Percentiles rank a stretch among this genome's conserved stretches.
Evolutionary conservation across 2,113 vertebrate species (phyloP).

Genomic region (Rallus limicola): DNA sequence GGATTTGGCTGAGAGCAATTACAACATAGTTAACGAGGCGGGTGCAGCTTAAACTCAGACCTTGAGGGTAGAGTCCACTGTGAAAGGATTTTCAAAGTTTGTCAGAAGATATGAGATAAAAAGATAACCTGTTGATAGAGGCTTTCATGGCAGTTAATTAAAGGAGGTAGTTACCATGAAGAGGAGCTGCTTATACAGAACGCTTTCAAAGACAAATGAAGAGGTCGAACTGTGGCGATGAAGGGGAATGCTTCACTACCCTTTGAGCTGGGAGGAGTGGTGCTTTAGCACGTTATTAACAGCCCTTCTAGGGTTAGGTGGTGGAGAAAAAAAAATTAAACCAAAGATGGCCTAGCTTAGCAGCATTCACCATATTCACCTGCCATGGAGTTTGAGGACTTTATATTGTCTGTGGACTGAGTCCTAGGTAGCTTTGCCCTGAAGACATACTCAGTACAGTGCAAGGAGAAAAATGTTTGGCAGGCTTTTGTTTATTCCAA

Average conservation of each 20-base stretch:
- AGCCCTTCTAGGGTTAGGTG: neutral
- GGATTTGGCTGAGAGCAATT: conserved; percentile 35
- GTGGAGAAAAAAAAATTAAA: neutral
- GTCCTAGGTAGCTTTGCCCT: neutral
- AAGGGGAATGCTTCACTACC: neutral
- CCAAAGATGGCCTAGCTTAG: neutral
- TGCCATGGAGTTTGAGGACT: neutral
- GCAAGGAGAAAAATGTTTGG: neutral
- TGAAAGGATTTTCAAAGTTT: conserved; percentile 50
- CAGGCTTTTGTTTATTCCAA: neutral
- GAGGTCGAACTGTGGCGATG: neutral
- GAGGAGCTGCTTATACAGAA: neutral
- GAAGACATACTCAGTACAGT: neutral
- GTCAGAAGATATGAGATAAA: conserved; percentile 22
- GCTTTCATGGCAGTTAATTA: conserved; percentile 21
- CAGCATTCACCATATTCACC: neutral
- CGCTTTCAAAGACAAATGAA: conserved; percentile 32
- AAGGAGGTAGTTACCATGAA: conserved; percentile 3
- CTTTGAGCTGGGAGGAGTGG: neutral
- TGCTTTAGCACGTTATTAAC: neutral
- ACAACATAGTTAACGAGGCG: conserved; percentile 9
- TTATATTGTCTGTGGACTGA: neutral
- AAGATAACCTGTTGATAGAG: conserved; percentile 18
- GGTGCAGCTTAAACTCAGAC: conserved; percentile 60
- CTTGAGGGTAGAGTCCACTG: conserved; percentile 51